Conservation (phyloP, 2,797 vertebrate genomes). For the Sebastes melanostomus region DNA sequence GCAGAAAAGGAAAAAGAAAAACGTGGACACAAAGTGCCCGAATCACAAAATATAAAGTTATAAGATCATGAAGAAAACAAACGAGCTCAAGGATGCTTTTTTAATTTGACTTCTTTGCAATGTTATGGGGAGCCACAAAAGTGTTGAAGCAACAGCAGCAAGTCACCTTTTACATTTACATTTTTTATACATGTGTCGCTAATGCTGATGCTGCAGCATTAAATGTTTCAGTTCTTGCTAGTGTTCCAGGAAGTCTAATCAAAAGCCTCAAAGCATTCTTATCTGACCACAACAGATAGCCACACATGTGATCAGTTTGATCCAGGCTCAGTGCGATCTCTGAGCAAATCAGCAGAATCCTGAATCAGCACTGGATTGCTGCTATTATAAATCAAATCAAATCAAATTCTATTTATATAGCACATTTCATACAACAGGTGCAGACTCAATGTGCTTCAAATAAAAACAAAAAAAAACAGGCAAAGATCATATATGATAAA, state of each 20-base stretch:
- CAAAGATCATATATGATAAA: too few species aligned
- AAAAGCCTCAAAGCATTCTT: background rate
- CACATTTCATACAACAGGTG: too few species aligned
- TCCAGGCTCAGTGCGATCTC: background rate
- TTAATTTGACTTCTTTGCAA: background rate
- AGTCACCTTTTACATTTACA: background rate
- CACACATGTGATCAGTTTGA: background rate
- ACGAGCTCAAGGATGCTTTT: background rate
- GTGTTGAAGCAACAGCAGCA: background rate
- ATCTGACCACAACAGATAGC: background rate
- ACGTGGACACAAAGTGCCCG: background rate
- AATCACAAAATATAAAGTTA: too few species aligned
- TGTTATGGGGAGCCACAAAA: background rate
- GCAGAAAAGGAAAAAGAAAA: background rate
- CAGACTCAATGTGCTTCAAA: too few species aligned
- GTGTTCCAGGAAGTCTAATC: background rate
- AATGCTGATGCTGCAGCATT: background rate
- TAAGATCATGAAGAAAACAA: background rate
- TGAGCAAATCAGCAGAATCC: background rate
- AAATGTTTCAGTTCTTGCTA: background rate
- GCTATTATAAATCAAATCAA: background rate
- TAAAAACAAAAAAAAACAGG: too few species aligned
- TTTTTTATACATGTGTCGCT: background rate
- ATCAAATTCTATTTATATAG: too few species aligned
- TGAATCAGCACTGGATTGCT: background rate